phyloP scores from a whole-genome alignment of 2,888 invertebrate genomes.

The Cryptus viduatorius region DNA sequence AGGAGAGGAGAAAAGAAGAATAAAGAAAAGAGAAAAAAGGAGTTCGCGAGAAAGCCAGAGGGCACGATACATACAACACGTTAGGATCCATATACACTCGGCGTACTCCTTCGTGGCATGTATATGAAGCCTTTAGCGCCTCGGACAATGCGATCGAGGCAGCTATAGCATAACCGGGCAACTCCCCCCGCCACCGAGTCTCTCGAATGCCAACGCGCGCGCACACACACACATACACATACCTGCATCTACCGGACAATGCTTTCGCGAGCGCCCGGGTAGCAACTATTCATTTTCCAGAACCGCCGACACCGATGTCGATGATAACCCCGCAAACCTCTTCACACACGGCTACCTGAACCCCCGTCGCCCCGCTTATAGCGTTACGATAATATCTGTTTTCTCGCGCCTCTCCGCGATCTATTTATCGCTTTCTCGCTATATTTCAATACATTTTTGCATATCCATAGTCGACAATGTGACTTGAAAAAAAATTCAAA shows the following conservation, averaged over 20 bases:
- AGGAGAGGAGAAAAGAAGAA: slow-evolving; percentile 20
- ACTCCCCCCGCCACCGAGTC: background rate
- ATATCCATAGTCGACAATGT: background rate
- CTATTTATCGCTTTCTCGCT: slow-evolving; percentile 57
- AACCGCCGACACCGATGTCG: slow-evolving; percentile 71
- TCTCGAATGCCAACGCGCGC: slow-evolving; percentile 2
- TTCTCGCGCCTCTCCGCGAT: slow-evolving; percentile 61
- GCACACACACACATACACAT: background rate
- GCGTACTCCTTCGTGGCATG: slow-evolving; percentile 71
- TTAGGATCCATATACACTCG: slow-evolving; percentile 47
- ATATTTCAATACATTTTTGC: slow-evolving; percentile 10
- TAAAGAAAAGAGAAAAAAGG: slow-evolving; percentile 21
- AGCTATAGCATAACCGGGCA: slow-evolving; percentile 11
- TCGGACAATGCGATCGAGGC: slow-evolving; percentile 77
- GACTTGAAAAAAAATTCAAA: background rate
- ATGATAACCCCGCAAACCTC: slow-evolving; percentile 76
- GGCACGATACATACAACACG: slow-evolving; percentile 61
- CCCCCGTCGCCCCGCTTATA: background rate
- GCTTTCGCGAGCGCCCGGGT: slow-evolving; percentile 66
- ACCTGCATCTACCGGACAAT: slow-evolving; percentile 71
- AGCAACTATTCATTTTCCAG: slow-evolving; percentile 80
- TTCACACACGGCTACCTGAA: slow-evolving; percentile 71
- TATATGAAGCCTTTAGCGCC: slow-evolving; percentile 82
- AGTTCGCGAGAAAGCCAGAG: slow-evolving; percentile 62
- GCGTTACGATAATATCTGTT: slow-evolving; percentile 68